These are phyloP conservation scores for Agapornis canus DNA, from an alignment of 2,797 vertebrate genomes.

Conservation along the genomic window DNA sequence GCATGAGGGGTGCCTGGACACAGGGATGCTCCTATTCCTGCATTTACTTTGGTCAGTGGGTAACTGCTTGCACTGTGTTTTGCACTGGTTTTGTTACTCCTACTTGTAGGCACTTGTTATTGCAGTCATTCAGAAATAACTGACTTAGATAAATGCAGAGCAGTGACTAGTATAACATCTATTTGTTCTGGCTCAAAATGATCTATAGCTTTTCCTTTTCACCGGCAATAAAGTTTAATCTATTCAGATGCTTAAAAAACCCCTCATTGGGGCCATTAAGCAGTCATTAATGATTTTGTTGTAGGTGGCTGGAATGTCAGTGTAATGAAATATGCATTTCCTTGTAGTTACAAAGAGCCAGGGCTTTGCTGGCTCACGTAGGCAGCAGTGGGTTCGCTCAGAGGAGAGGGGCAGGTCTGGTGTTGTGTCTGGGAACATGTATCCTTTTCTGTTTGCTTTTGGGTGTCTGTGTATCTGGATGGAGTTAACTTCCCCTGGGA, in stretches of 20 bases:
- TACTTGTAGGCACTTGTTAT: not conserved
- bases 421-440: not conserved
- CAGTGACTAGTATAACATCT: not conserved
- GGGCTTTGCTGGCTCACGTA: not conserved
- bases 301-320: not conserved
- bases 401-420: not conserved
- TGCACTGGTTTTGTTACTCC: not conserved
- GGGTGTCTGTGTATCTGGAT: not conserved
- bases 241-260: not conserved
- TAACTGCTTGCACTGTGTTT: not conserved
- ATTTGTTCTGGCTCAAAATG: not conserved
- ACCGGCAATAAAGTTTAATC: not conserved
- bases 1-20: too few species aligned
- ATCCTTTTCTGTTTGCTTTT: not conserved
- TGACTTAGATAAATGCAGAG: not conserved
- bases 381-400: not conserved
- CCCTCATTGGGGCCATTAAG: not conserved
- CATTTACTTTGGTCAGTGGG: rapidly evolving
- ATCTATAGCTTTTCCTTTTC: not conserved
- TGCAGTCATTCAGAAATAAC: not conserved
- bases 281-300: not conserved
- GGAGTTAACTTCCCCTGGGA: not conserved
- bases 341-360: not conserved
- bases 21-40: not conserved
- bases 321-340: not conserved